Evolutionary conservation across 2,888 invertebrate genomes (phyloP).

Genomic region (Hedychridium roseum): DNA sequence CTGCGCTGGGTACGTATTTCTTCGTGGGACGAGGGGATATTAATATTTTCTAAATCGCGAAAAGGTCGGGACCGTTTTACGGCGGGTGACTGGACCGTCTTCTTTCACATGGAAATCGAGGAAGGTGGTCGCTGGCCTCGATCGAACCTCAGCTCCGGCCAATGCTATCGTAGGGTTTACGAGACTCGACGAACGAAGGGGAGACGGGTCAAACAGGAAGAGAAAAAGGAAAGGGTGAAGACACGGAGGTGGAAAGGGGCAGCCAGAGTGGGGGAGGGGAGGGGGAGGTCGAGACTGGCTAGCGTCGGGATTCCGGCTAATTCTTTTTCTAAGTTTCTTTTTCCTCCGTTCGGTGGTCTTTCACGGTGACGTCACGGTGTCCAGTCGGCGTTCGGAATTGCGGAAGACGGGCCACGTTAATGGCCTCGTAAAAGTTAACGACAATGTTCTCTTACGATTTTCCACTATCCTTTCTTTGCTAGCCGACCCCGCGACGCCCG

Average conservation of each 20-base stretch:
- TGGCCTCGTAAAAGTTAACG: slow-evolving; percentile 63
- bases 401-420: slow-evolving; percentile 62
- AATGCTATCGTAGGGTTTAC: slow-evolving; percentile 38
- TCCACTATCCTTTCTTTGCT: slow-evolving; percentile 44
- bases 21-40: too few species aligned
- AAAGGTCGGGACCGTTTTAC: too few species aligned
- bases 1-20: too few species aligned
- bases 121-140: slow-evolving; percentile 20
- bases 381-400: slow-evolving; percentile 51
- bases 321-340: slow-evolving; percentile 45
- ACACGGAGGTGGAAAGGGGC: slow-evolving; percentile 3
- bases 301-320: slow-evolving; percentile 41
- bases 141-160: slow-evolving; percentile 18
- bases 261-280: slow-evolving; percentile 15
- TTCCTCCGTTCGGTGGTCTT: slow-evolving; percentile 30
- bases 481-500: slow-evolving; percentile 14
- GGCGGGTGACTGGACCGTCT: background rate
- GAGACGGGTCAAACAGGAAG: too few species aligned
- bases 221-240: slow-evolving; percentile 9
- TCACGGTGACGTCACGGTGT: slow-evolving; percentile 55
- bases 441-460: slow-evolving; percentile 61
- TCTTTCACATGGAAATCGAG: slow-evolving; percentile 33
- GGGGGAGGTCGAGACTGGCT: slow-evolving; percentile 22
- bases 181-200: too few species aligned
- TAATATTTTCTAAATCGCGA: too few species aligned